These are phyloP conservation scores for Ochlodes sylvanus DNA, from an alignment of 2,888 invertebrate species.

Conservation along the genomic window DNA sequence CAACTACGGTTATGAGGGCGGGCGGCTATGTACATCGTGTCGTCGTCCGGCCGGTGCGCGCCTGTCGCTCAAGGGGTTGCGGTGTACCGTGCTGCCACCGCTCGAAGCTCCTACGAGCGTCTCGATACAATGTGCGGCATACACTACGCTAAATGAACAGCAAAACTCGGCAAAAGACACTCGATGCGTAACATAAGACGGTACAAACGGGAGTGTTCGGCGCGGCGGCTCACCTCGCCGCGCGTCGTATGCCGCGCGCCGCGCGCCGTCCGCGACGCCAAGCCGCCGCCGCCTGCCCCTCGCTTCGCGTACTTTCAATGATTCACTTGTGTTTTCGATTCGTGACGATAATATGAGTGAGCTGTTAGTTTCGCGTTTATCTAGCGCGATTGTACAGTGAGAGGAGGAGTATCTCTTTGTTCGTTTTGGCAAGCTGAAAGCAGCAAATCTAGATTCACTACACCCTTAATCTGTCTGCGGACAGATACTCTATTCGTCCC, in stretches of 20 bases:
- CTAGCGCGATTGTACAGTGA: slow-evolving; percentile 51
- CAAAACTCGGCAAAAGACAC: slow-evolving; percentile 78
- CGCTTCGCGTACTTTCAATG: slow-evolving; percentile 39
- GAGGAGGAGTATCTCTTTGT: slow-evolving; percentile 49
- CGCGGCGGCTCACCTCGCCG: slow-evolving; percentile 37
- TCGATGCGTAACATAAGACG: slow-evolving; percentile 76
- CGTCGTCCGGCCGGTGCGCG: slow-evolving; percentile 67
- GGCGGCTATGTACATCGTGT: slow-evolving; percentile 79
- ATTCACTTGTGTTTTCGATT: slow-evolving; percentile 48
- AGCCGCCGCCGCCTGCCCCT: slow-evolving; percentile 23
- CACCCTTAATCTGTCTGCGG: slow-evolving; percentile 53
- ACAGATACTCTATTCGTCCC: slow-evolving; percentile 63
- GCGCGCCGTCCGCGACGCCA: too few species aligned
- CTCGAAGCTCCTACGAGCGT: slow-evolving; percentile 77
- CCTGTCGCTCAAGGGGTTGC: slow-evolving; percentile 79
- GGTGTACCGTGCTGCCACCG: slow-evolving; percentile 73
- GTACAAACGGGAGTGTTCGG: slow-evolving; percentile 70
- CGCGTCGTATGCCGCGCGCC: not conserved
- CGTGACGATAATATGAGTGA: slow-evolving; percentile 47
- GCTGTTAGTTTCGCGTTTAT: slow-evolving; percentile 51
- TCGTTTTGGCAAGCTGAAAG: slow-evolving; percentile 71
- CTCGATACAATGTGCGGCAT: slow-evolving; percentile 74
- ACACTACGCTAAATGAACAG: slow-evolving; percentile 82
- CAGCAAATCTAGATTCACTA: slow-evolving; percentile 73
- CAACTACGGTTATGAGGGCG: slow-evolving; percentile 70